Base-by-base conservation (phyloP, 2,113 vertebrate genomes). In the Sclerurus mexicanus region DNA sequence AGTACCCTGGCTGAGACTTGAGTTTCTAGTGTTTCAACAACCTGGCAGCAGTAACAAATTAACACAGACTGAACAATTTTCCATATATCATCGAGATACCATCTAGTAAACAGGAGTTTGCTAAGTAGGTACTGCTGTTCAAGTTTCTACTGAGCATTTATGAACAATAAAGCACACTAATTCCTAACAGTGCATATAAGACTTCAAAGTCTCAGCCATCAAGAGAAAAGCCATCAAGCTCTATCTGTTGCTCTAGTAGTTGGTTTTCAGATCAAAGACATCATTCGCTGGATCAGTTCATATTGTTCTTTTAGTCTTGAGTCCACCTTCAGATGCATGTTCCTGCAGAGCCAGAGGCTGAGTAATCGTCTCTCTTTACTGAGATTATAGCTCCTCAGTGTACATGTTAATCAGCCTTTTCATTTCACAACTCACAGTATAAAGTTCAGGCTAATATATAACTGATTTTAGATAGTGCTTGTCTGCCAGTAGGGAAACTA, bases 381-480 rank as follows among this genome's bases (percentile, higher is more conserved):
- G 56, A 93, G 81, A 58, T 82, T 40, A 1, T 66, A 58, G 66
- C 69, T 91, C 74, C 74, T 79, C n/a, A 12, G 25, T 67, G 79
- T 55, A 50, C 25, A 13, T 71, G 81, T 87, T 75, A 69, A 22
- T 89, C 90, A 78, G 63, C 28, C n/a, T n/a, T 72, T 44, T 55
- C 46, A 28, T 96, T 93, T 97, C 82, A 50, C 85, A 83, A 85
- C 50, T 85, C 3, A 0, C 2, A 4, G 59, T 50, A 37, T 96
- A 92, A 95, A 94, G 90, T 91, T 96, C 91, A 92, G 72, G 46
- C 42, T 94, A 76, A 83, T 86, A 25, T 3, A 59, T 83, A 90
- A 91, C 63, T 82, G 59, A 75, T 76, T 73, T 50, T 62, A 69
- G 69, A 33, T 79, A 39, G 40, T 30, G 12, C 42, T 71, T 73